Evolutionary conservation across 2,888 invertebrate genomes (phyloP).

Genomic region (Myopa tessellatipennis): DNA sequence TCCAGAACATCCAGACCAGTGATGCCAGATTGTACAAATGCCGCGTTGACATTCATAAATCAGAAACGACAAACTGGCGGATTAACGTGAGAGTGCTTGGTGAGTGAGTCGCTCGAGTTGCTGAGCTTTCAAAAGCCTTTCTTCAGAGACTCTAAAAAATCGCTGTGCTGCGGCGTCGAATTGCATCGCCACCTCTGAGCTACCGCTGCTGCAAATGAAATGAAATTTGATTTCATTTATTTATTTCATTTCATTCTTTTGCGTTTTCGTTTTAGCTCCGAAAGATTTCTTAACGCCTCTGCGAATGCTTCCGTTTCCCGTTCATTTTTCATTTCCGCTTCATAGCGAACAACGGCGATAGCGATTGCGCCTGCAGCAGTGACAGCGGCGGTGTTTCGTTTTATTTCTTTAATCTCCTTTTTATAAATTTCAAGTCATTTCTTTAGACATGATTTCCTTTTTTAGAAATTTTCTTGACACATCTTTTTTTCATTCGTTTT

Average conservation of each 20-base stretch:
- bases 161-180: neutral
- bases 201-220: too few species aligned
- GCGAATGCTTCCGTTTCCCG: constrained; percentile 42
- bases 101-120: constrained; percentile 70
- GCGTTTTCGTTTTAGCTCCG: neutral
- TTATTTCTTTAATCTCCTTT: neutral
- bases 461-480: neutral
- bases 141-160: neutral
- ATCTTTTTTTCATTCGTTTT: neutral
- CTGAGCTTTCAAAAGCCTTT: neutral
- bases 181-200: neutral
- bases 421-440: constrained; percentile 12
- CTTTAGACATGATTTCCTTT: neutral
- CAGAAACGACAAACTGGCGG: constrained; percentile 88
- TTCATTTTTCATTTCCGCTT: constrained; percentile 45
- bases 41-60: constrained; percentile 86
- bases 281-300: constrained; percentile 17
- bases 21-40: constrained; percentile 71
- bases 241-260: neutral
- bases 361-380: constrained; percentile 6
- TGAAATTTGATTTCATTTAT: constrained; percentile 15
- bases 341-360: neutral
- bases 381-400: neutral
- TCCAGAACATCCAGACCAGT: constrained; percentile 65
- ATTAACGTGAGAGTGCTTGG: constrained; percentile 89